A percentile compares a stretch with the other conserved stretches of the same genome.
Conservation (phyloP, 2,888 invertebrate genomes). For the Papilio gigon region DNA sequence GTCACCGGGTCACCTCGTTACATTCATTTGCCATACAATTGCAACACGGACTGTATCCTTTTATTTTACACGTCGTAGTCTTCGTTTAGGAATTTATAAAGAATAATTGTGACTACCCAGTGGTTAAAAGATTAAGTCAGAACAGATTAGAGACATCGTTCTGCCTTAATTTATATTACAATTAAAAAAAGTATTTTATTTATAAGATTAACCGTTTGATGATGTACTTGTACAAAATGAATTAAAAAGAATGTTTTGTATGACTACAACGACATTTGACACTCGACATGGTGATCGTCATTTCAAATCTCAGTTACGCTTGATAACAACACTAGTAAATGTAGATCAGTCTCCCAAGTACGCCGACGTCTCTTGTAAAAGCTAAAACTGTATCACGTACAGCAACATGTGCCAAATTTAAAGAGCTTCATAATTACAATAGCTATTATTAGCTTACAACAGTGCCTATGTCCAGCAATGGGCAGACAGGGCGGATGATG, state of each 20-base stretch:
- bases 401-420: conserved; percentile 7
- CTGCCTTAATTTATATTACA: no score
- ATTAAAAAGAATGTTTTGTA: background rate
- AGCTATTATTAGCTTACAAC: no score
- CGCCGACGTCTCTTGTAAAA: background rate
- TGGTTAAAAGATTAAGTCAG: background rate
- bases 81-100: background rate
- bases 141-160: no score
- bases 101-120: background rate
- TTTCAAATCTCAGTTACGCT: background rate
- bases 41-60: background rate
- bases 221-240: no score
- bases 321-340: background rate
- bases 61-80: background rate
- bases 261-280: background rate
- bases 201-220: no score
- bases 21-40: conserved; percentile 35
- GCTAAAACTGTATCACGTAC: background rate
- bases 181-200: no score
- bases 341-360: background rate
- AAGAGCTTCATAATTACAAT: background rate
- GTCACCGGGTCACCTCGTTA: conserved; percentile 59
- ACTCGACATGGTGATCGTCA: background rate
- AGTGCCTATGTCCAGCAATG: no score
- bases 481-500: no score